Evolutionary conservation across 2,113 vertebrate genomes (phyloP).

Genomic region (Catagonus wagneri): DNA sequence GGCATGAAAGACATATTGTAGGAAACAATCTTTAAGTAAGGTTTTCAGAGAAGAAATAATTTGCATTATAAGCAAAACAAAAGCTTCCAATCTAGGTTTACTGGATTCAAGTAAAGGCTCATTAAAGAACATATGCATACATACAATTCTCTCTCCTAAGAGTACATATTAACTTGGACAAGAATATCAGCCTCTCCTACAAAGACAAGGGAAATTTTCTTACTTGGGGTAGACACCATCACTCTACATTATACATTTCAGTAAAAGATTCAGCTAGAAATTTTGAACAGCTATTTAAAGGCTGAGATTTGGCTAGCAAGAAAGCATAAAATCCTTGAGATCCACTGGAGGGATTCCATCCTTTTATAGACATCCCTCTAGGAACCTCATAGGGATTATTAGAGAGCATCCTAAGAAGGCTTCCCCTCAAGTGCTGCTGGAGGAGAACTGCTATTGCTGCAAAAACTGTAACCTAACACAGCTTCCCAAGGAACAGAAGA

Average conservation of each 20-base stretch:
- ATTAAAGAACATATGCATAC: background rate
- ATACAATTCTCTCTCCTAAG: background rate
- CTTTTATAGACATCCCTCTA: background rate
- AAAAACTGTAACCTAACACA: background rate
- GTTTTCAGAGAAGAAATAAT: background rate
- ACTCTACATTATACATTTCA: background rate
- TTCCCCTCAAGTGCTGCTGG: background rate
- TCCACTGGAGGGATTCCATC: background rate
- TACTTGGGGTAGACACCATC: background rate
- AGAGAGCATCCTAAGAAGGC: background rate
- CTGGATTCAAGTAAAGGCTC: background rate
- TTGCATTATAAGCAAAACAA: background rate
- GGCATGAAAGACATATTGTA: background rate
- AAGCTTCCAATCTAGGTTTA: background rate
- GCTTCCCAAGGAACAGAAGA: background rate
- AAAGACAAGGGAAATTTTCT: background rate
- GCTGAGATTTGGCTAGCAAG: background rate
- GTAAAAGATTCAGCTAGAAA: background rate
- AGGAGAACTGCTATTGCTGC: background rate
- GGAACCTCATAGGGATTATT: background rate
- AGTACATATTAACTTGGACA: background rate
- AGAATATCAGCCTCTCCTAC: background rate
- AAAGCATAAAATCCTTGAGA: background rate
- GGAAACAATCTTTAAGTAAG: background rate
- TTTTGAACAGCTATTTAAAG: background rate